These are phyloP conservation scores for Cremastinae sp. DNA, from an alignment of 2,888 invertebrate genomes.

Conservation along the genomic window DNA sequence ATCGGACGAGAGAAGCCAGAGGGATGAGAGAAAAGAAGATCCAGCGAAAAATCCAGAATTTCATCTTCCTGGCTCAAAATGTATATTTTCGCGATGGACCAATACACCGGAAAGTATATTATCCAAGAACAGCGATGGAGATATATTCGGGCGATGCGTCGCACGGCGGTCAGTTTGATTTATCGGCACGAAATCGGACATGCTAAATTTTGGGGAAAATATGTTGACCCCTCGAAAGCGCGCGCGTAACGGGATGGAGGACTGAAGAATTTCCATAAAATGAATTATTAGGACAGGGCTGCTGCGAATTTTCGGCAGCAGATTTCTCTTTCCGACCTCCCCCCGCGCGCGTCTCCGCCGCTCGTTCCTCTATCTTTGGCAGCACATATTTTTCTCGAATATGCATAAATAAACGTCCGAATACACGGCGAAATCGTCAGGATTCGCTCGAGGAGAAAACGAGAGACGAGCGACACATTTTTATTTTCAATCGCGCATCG, in stretches of 20 bases:
- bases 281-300: slow-evolving; percentile 74
- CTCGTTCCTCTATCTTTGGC: slow-evolving; percentile 29
- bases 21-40: slow-evolving; percentile 21
- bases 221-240: slow-evolving; percentile 70
- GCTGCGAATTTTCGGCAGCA: slow-evolving; percentile 54
- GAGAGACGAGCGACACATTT: slow-evolving; percentile 43
- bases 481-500: slow-evolving; percentile 14
- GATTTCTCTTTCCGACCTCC: slow-evolving; percentile 16
- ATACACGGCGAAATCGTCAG: slow-evolving; percentile 28
- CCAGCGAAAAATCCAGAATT: slow-evolving; percentile 27
- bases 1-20: neutral
- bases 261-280: slow-evolving; percentile 73
- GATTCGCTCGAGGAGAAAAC: slow-evolving; percentile 50
- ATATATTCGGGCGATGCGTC: slow-evolving; percentile 51
- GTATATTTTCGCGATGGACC: slow-evolving; percentile 29
- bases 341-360: neutral
- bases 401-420: neutral
- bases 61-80: neutral
- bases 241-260: slow-evolving; percentile 32
- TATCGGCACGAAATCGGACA: slow-evolving; percentile 76
- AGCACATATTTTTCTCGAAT: slow-evolving; percentile 40
- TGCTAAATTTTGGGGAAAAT: slow-evolving; percentile 79
- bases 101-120: slow-evolving; percentile 41
- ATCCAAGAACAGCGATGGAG: slow-evolving; percentile 44
- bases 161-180: slow-evolving; percentile 78